phyloP scores from a whole-genome alignment of 2,888 invertebrate genomes.

The Actias luna region DNA sequence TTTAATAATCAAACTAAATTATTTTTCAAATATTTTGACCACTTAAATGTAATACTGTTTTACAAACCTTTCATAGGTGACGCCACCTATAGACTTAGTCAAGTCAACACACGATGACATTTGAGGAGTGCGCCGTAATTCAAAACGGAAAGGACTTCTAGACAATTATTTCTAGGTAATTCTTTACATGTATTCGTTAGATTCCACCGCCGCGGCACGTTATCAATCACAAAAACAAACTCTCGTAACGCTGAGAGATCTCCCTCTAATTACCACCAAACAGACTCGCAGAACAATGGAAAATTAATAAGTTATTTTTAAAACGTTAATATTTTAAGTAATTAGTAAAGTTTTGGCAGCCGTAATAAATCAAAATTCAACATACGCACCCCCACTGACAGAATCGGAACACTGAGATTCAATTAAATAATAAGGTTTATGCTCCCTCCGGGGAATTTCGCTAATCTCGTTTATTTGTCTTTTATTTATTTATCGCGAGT shows the following conservation, averaged over 20 bases:
- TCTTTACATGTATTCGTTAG: no score
- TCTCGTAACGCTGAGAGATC: not conserved
- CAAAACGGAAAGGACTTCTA: no score
- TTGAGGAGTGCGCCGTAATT: no score
- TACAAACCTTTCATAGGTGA: no score
- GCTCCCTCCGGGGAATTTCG: not conserved
- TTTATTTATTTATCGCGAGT: not conserved
- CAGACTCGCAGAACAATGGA: not conserved
- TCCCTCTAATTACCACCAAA: not conserved
- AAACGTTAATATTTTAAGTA: conserved; percentile 21
- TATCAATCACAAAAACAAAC: not conserved
- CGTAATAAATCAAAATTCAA: conserved; percentile 47
- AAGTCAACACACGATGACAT: no score
- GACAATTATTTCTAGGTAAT: no score
- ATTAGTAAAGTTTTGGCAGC: conserved; percentile 46
- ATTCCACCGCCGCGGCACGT: no score
- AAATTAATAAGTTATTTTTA: not conserved
- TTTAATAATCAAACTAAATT: no score
- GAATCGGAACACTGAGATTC: conserved; percentile 39
- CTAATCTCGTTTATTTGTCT: not conserved
- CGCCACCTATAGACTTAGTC: no score
- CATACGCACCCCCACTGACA: conserved; percentile 31
- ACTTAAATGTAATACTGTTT: no score
- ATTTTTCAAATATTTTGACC: no score
- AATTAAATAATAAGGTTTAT: conserved; percentile 20